Evolutionary conservation across 2,113 vertebrate species (phyloP).

Genomic region (Condylura cristata): DNA sequence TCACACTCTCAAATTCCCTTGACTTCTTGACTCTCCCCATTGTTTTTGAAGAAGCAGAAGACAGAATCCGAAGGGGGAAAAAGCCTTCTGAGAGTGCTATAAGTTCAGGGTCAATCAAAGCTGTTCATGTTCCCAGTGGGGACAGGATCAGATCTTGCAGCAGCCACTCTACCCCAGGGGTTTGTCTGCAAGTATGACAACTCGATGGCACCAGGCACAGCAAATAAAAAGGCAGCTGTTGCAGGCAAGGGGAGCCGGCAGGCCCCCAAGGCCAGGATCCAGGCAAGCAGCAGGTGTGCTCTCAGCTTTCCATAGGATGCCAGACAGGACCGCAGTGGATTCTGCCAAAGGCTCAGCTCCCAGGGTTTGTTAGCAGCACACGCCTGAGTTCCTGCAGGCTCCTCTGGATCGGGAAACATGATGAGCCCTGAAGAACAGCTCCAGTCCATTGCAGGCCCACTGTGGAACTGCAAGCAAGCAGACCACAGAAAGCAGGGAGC

Average conservation of each 20-base stretch:
- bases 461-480: neutral
- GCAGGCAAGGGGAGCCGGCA: slow-evolving; percentile 35
- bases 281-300: slow-evolving; percentile 65
- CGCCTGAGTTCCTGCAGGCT: neutral
- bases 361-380: slow-evolving; percentile 37
- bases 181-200: rapidly evolving
- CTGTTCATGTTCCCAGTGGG: neutral
- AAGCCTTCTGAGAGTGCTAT: neutral
- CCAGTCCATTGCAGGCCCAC: rapidly evolving
- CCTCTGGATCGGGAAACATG: neutral
- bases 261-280: slow-evolving; percentile 26
- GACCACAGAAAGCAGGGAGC: neutral
- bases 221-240: slow-evolving; percentile 45
- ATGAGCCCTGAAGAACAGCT: neutral
- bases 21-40: neutral
- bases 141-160: neutral
- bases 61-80: neutral
- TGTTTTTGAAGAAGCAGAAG: neutral
- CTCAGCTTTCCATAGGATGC: slow-evolving; percentile 47
- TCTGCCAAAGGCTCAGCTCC: neutral
- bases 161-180: rapidly evolving
- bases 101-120: neutral
- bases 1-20: neutral
- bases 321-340: slow-evolving; percentile 12
- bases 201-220: neutral